Evolutionary conservation across 2,113 vertebrate species (phyloP), one percentile per base, ranked within the genome.

Genomic region (Gadus chalcogrammus): DNA sequence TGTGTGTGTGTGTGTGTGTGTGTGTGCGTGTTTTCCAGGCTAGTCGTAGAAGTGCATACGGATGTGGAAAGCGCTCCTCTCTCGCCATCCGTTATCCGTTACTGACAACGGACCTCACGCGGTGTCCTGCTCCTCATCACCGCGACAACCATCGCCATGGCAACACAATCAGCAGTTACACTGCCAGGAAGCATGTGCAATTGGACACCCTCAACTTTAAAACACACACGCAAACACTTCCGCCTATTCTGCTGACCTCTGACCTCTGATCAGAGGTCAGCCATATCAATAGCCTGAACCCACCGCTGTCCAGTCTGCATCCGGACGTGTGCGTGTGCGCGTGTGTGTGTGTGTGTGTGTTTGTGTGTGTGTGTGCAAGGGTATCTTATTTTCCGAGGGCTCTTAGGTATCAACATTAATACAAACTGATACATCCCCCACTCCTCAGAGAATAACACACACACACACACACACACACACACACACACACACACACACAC

Each of bases 261-360:
- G 71, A 75, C 72, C 75, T 75, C 5, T 67, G 73, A 74, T 82
- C 83, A 79, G 42, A 81, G 81, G 68, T 85, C 81, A 59, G 18
- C 27, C 1, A 72, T 79, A 87, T 85, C 82, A 56, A 71, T 84
- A 69, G 74, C 74, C 67, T 56, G 24, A 59, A 31, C 68, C 68
- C 35, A 3, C 59, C 75, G 68, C 76, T 69, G 66, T 71, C 72
- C 75, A 7, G 65, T 64, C 64, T 74, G 75, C 73, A 79, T 87
- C 85, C 79, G 82, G 70, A 64, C 28, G 22, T 1, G 65, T 31
- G 61, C 13, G 42, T 48, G 42, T 48, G 12, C 13, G 42, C 13
- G 42, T 48, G 42, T 48, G 42, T 48, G 42, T 48, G 42, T 48
- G 42, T 48, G 42, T 35, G 31, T 35, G 31, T 35, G 31, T 35